Evolutionary conservation across 92 coral and sea anemone genomes (phyloP).

Genomic region (Isaurus tuberculatus): DNA sequence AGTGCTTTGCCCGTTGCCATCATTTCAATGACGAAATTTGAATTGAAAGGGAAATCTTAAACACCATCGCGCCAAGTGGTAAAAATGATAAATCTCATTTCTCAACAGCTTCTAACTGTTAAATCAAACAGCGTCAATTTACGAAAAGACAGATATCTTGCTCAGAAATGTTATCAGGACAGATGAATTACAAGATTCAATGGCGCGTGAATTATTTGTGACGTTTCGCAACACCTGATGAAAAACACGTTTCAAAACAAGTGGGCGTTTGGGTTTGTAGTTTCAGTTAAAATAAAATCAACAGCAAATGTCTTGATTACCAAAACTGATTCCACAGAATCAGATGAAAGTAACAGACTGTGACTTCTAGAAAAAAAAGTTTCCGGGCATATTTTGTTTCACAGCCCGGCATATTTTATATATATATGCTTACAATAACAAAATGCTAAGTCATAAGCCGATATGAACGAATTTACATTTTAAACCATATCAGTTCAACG

Average conservation of each 20-base stretch:
- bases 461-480: too few relatives aligned
- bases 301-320: background rate
- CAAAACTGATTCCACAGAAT: background rate
- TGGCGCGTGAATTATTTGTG: background rate
- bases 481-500: too few relatives aligned
- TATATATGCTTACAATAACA: too few relatives aligned
- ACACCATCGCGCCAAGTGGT: conserved; percentile 11
- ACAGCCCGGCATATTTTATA: too few relatives aligned
- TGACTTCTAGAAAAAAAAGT: background rate
- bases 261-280: background rate
- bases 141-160: background rate
- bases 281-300: background rate
- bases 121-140: background rate
- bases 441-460: too few relatives aligned
- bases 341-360: background rate
- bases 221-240: conserved; percentile 1
- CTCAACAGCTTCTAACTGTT: background rate
- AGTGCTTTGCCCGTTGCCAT: background rate
- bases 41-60: background rate
- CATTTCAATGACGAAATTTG: background rate
- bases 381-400: background rate
- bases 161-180: background rate
- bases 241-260: background rate
- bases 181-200: conserved; percentile 15
- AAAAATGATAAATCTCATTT: background rate